Evolutionary conservation across 2,113 vertebrate species (phyloP), one percentile per base, ranked within the genome.

Genomic region (Esox niger): DNA sequence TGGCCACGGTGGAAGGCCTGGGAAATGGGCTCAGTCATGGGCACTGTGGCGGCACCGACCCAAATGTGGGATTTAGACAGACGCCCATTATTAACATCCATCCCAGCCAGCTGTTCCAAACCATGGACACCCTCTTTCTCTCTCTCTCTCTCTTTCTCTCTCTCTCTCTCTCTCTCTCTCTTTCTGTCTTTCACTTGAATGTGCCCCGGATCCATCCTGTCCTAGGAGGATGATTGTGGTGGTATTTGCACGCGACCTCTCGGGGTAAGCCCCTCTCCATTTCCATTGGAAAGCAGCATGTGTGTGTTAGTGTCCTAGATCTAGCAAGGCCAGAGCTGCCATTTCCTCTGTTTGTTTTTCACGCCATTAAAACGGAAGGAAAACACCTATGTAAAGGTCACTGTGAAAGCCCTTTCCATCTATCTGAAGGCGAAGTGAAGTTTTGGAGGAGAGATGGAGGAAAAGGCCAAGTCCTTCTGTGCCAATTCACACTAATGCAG

Each of bases 271-370:
- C 54, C 49, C 46, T 62, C 32, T 47, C 2, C 2, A 10, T 11
- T 43, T 43, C 27, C n/a, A 21, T 26, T 47, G 27, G 62, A 64
- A 69, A 77, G 52, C 62, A 62, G 4, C 15, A 15, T 71, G 70
- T 77, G 56, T 75, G 71, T 62, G 68, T 79, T 15, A 35, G 60
- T 83, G 84, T 87, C 82, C 90, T 87, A 85, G 83, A 87, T 88
- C 78, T 84, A 43, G 59, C 70, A 74, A 74, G 75, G 68, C 55
- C 25, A 65, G 75, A 68, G 61, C 76, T 73, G 77, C 68, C 33
- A 68, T 77, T 85, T 86, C 86, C 88, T 82, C 72, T 85, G 83
- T 90, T 86, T 90, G 84, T 89, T 86, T 43, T 84, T 86, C 80
- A 72, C 79, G 74, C 71, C 81, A 85, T 82, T 85, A 80, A 35